phyloP scores from a whole-genome alignment of 2,113 vertebrate species.

The crab-eating macaque (Macaca fascicularis) region T2T-MFA8v1.1 NC_088376.1:31978001-31978500 shows the following conservation, averaged over 20 bases:
- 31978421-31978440: background rate
- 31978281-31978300: background rate
- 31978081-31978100: slow-evolving; percentile 79
- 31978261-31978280: slow-evolving; percentile 51
- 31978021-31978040: slow-evolving; percentile 94
- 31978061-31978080: slow-evolving; percentile 72
- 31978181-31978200: slow-evolving; percentile 55
- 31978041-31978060: slow-evolving; percentile 93
- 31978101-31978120: slow-evolving; percentile 83
- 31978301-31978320: background rate
- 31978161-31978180: slow-evolving; percentile 48
- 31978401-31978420: background rate
- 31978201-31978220: slow-evolving; percentile 40
- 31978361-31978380: slow-evolving; percentile 19
- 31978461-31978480: background rate
- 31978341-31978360: slow-evolving; percentile 15
- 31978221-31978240: slow-evolving; percentile 49
- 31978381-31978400: slow-evolving; percentile 80
- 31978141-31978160: slow-evolving; percentile 61
- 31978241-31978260: slow-evolving; percentile 60
- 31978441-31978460: background rate
- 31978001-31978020: slow-evolving; percentile 96
- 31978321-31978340: slow-evolving; percentile 45
- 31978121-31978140: slow-evolving; percentile 44
- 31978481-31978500: background rate